Evolutionary conservation across 2,888 invertebrate genomes (phyloP).

Genomic region (Eupithecia insigniata): DNA sequence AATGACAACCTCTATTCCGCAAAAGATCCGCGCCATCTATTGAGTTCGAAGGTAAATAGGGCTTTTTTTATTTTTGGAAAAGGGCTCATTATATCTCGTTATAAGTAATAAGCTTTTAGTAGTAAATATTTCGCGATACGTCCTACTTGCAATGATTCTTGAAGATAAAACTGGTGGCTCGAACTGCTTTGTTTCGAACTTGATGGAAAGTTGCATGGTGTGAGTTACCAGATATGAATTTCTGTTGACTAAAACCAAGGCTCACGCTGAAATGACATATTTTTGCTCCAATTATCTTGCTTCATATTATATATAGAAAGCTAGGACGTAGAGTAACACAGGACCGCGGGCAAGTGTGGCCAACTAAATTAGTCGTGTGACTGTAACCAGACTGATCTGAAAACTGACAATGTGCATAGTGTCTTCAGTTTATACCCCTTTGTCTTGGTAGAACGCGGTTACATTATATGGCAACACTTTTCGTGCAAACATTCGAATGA

Average conservation of each 20-base stretch:
- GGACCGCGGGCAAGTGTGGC: background rate
- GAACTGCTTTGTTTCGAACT: background rate
- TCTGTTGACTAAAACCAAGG: background rate
- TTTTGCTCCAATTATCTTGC: background rate
- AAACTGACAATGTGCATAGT: conserved; percentile 38
- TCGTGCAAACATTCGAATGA: background rate
- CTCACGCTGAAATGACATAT: background rate
- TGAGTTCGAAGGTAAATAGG: too few species aligned
- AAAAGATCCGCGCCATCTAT: too few species aligned
- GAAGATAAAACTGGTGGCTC: background rate
- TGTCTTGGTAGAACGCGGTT: conserved; percentile 4
- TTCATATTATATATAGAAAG: too few species aligned
- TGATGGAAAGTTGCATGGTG: background rate
- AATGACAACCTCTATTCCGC: too few species aligned
- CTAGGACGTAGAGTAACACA: conserved; percentile 1
- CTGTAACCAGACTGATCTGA: conserved; percentile 41
- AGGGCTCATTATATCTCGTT: background rate
- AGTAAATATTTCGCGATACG: background rate
- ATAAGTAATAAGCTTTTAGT: background rate
- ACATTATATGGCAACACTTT: background rate
- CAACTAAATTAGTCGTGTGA: conserved; percentile 33
- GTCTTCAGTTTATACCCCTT: conserved; percentile 36
- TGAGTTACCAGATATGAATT: background rate
- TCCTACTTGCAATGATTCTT: background rate
- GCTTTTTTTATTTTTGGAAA: too few species aligned